Evolutionary conservation across 2,888 invertebrate genomes (phyloP), one percentile per base, ranked within the genome.

Genomic region (Tenthredo livida): DNA sequence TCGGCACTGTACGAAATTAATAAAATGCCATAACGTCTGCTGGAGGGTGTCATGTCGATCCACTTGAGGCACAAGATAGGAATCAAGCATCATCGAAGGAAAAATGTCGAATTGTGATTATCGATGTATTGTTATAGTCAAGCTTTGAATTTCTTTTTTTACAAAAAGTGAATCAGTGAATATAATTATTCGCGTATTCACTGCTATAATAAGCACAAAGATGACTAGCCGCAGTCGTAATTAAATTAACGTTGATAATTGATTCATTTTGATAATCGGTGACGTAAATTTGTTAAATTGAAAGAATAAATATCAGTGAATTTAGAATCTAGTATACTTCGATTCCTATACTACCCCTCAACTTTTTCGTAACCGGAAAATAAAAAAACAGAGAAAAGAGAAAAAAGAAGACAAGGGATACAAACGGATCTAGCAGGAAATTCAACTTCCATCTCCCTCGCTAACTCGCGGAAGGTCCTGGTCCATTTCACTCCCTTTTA

Each of bases 401-500:
- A 4, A 17, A 7, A 12, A 21, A 43, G 5, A 77, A 73, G 17
- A 21, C 43, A 21, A 73, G 73, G 43, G 73, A 40, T 43, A 65
- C 21, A 73, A 54, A 77, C 33, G 77, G 54, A 29, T 5, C 77
- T 6, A 7, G 9, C 77, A 54, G 77, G 50, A 77, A 77, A 77
- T 77, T 77, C 50, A 29, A 54, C 50, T n/a, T 33, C 50, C 25
- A n/a, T 29, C 77, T 33, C 5, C 12, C 15, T 40, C 73, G 54
- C 77, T 77, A 77, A 77, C 29, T 47, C 33, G 33, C 54, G 77
- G 50, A 77, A 54, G n/a, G 77, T 54, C 29, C 10, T 50, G 29
- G 75, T 54, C 77, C 54, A 77, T 77, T 77, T 54, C 54, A 77
- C 50, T 54, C 33, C 17, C 25, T 75, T 47, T 75, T 50, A 43